phyloP scores from a whole-genome alignment of 2,888 invertebrate genomes.

The Shargacucullia verbasci region DNA sequence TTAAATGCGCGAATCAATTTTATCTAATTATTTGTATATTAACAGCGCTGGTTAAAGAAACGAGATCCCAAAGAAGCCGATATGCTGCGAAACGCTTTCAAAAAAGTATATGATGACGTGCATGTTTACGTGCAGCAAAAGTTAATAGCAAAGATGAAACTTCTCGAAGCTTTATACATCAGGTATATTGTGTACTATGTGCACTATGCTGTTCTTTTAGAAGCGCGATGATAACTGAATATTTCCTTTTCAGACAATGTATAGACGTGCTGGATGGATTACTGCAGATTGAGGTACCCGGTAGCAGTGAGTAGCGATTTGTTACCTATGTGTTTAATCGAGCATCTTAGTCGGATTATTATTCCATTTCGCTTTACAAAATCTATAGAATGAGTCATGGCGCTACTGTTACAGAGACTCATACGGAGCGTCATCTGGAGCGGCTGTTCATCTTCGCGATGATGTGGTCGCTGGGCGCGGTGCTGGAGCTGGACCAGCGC shows the following conservation, averaged over 20 bases:
- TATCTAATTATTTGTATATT: too few species aligned
- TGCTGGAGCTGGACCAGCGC: slow-evolving; percentile 93
- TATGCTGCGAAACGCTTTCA: slow-evolving; percentile 90
- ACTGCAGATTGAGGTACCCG: slow-evolving; percentile 88
- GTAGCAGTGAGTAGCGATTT: slow-evolving; percentile 76
- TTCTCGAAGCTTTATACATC: slow-evolving; percentile 95
- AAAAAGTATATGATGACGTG: slow-evolving; percentile 93
- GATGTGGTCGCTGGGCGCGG: slow-evolving; percentile 97
- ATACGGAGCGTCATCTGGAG: slow-evolving; percentile 91
- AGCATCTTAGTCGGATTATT: too few species aligned
- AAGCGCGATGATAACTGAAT: not conserved
- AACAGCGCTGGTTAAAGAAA: slow-evolving; percentile 92
- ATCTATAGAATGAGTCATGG: too few species aligned
- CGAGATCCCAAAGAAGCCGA: slow-evolving; percentile 90
- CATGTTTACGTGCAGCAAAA: slow-evolving; percentile 91
- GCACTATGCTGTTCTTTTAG: too few species aligned
- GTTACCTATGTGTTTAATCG: not conserved
- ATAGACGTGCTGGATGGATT: slow-evolving; percentile 93
- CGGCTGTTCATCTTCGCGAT: slow-evolving; percentile 93
- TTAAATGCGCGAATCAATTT: too few species aligned
- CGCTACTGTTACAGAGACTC: slow-evolving; percentile 51
- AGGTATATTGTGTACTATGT: slow-evolving; percentile 63
- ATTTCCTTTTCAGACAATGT: slow-evolving; percentile 89
- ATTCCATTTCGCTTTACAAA: too few species aligned
- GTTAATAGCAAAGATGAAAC: slow-evolving; percentile 93